These are phyloP conservation scores for Protaetia brevitarsis DNA, from an alignment of 1,140 invertebrate species.

Conservation along the genomic window DNA sequence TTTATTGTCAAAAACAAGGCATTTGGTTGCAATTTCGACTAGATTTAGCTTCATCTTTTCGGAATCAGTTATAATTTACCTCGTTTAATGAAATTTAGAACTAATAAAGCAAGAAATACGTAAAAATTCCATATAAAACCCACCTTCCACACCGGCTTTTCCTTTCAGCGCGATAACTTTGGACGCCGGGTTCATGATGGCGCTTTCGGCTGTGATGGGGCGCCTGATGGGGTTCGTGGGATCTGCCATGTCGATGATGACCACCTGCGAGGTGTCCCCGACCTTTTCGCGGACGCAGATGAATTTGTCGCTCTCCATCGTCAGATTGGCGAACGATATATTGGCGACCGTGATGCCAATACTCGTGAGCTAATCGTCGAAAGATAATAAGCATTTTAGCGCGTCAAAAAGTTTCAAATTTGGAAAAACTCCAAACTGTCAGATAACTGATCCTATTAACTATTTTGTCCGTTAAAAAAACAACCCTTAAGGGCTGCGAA, in stretches of 20 bases:
- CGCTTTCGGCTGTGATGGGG: constrained; percentile 98
- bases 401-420: no score
- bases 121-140: constrained; percentile 28
- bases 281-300: constrained; percentile 99
- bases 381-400: background rate
- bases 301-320: constrained; percentile 99
- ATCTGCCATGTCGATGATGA: constrained; percentile 97
- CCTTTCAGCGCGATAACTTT: constrained; percentile 97
- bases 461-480: no score
- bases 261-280: constrained; percentile 95
- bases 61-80: no score
- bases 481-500: no score
- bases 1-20: no score
- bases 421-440: no score
- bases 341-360: constrained; percentile 97
- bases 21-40: no score
- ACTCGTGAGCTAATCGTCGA: constrained; percentile 95
- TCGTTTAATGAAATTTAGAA: no score
- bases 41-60: no score
- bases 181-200: constrained; percentile 99
- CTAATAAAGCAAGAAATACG: background rate
- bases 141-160: constrained; percentile 59
- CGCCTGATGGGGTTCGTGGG: constrained; percentile 91
- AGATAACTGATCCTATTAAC: no score
- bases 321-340: constrained; percentile 98